Base-by-base conservation (phyloP, 1,140 invertebrate species). In the Fopius arisanus region DNA sequence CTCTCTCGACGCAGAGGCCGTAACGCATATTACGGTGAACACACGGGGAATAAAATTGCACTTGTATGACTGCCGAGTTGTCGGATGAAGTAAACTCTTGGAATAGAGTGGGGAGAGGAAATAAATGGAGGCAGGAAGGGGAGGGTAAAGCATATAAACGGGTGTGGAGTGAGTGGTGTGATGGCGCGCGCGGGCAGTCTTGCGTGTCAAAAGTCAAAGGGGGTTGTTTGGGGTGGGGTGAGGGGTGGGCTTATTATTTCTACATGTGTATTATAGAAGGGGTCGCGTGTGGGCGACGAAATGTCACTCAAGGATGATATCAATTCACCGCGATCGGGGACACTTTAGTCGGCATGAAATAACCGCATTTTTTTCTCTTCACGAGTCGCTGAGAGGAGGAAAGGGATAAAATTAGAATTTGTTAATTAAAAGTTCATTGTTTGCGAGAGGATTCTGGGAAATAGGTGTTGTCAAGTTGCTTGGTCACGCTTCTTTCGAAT, bases 281-380 rank as follows among this genome's bases (percentile, higher is more conserved):
- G 26, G 0, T 62, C 54, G 54, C 54, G 54, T 62, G 54, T 62
- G 21, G 14, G 54, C 23, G 19, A 62, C 14, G 23, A 28, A 62
- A 62, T 62, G 54, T 62, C 54, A 62, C 54, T 62, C 54, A 62
- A 9, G 3, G 14, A 62, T 28, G 54, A 62, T 62, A 62, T 62
- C 54, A 62, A 62, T 62, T 62, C 23, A 62, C 54, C 54, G 12
- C 54, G 54, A 62, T 62, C 54, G 23, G 26, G 23, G 23, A 21
- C 26, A 62, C 26, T 62, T 62, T 62, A 28, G 6, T 28, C 21
- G 28, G 26, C 21, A 26, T 0, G 19, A 14, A 51, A 51, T 51
- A 40, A 51, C 33, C 33, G 33, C 33, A 37, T 37, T 37, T 51
- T 37, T 51, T 51, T 14, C 43, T 51, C 19, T 51, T 51, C 5